These are phyloP conservation scores for Calameuta pallipes DNA, from an alignment of 2,888 invertebrate species.

Conservation along the genomic window DNA sequence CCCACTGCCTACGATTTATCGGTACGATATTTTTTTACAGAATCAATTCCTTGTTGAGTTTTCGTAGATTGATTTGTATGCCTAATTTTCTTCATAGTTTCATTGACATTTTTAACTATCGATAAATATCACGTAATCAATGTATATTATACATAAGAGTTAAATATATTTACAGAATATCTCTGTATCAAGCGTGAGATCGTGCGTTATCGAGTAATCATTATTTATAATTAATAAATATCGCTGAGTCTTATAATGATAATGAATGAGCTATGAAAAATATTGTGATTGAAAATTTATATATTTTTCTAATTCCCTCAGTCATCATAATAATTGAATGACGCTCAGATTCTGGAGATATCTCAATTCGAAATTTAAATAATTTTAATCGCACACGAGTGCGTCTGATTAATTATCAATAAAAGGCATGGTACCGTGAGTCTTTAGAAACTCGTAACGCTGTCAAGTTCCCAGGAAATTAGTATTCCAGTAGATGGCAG, in stretches of 20 bases:
- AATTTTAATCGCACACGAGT: not conserved
- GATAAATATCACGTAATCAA: not conserved
- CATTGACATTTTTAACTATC: not conserved
- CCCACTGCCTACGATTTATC: conserved; percentile 88
- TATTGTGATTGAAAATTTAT: not conserved
- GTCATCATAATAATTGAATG: not conserved
- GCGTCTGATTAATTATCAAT: not conserved
- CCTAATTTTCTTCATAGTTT: not conserved
- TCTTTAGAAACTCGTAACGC: not conserved
- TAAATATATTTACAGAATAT: not conserved
- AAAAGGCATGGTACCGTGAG: not conserved
- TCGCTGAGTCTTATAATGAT: not conserved
- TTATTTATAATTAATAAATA: not conserved
- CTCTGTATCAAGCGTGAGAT: not conserved
- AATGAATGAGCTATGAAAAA: not conserved
- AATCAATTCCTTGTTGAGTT: not conserved
- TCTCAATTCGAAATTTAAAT: not conserved
- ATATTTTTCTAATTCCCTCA: not conserved
- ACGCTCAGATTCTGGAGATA: not conserved
- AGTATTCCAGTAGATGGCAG: not conserved
- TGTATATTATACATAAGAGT: not conserved
- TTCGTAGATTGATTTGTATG: not conserved
- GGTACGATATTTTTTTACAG: conserved; percentile 69
- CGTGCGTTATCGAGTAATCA: not conserved
- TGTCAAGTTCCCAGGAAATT: not conserved